phyloP scores from a whole-genome alignment of 2,797 vertebrate genomes.

The Sternarchorhynchus goeldii region DNA sequence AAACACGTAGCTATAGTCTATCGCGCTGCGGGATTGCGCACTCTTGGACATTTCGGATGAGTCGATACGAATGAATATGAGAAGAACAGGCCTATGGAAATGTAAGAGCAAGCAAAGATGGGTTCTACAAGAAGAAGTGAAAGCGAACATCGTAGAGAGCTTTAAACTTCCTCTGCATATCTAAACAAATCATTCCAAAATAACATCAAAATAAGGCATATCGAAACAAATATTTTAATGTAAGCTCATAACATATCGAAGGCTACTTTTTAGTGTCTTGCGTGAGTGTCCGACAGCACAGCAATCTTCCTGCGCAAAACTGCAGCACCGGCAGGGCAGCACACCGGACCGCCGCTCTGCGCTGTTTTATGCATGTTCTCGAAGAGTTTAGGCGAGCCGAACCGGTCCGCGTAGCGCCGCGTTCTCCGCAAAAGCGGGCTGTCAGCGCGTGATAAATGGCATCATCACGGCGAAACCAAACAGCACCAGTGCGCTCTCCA shows the following conservation, averaged over 20 bases:
- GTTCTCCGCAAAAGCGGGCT: constrained; percentile 51
- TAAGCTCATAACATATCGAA: neutral
- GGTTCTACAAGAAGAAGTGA: too few species aligned
- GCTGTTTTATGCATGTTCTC: constrained; percentile 47
- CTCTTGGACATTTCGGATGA: too few species aligned
- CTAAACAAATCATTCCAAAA: too few species aligned
- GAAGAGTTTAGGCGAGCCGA: constrained; percentile 54
- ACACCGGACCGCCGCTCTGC: neutral
- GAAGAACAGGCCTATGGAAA: too few species aligned
- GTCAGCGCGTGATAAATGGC: constrained; percentile 65
- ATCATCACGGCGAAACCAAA: constrained; percentile 62
- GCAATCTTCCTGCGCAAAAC: constrained; percentile 1
- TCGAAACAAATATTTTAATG: too few species aligned
- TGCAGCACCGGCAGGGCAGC: neutral
- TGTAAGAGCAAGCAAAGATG: too few species aligned
- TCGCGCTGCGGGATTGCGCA: too few species aligned
- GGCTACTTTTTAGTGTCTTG: constrained; percentile 1
- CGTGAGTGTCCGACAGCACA: neutral
- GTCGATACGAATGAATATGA: too few species aligned
- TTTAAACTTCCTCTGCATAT: too few species aligned
- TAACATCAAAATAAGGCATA: too few species aligned
- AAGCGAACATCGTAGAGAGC: too few species aligned
- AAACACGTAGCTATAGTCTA: too few species aligned
- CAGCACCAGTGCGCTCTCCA: constrained; percentile 52
- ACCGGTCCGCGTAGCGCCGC: constrained; percentile 46